phyloP scores from a whole-genome alignment of 1,140 invertebrate species.

The Tetragonula clypearis region DNA sequence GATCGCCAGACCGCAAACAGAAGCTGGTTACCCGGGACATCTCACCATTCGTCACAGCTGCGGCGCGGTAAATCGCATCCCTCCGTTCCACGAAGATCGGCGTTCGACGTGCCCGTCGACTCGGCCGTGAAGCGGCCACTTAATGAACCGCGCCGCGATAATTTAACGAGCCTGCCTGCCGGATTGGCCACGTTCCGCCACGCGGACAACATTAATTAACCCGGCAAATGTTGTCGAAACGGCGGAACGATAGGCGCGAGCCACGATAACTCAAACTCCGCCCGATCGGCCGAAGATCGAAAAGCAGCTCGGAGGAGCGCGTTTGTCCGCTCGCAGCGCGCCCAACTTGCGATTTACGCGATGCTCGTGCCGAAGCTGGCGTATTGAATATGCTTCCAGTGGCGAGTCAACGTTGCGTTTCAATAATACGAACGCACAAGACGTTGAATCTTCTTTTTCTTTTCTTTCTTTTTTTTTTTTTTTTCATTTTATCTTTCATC shows the following conservation, averaged over 20 bases:
- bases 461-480: no score
- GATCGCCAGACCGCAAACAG: background rate
- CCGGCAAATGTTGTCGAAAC: constrained; percentile 51
- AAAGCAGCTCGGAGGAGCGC: constrained; percentile 9
- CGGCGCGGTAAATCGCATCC: constrained; percentile 1
- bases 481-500: background rate
- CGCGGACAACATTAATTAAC: constrained; percentile 64
- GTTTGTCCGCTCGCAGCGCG: constrained; percentile 17
- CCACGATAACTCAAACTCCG: constrained; percentile 62
- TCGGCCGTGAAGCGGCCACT: constrained; percentile 49
- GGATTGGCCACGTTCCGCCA: constrained; percentile 61
- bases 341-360: constrained; percentile 25
- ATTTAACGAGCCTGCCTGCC: constrained; percentile 65
- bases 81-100: constrained; percentile 2
- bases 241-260: constrained; percentile 44
- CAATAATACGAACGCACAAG: no score
- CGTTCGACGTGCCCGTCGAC: constrained; percentile 22
- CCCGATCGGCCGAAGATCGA: background rate
- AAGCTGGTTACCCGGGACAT: background rate
- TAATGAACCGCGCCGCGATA: constrained; percentile 62
- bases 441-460: background rate
- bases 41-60: background rate
- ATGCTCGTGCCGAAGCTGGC: background rate
- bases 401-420: background rate
- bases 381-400: background rate